phyloP scores from a whole-genome alignment of 1,140 invertebrate species.

The Micrasema longulum region DNA sequence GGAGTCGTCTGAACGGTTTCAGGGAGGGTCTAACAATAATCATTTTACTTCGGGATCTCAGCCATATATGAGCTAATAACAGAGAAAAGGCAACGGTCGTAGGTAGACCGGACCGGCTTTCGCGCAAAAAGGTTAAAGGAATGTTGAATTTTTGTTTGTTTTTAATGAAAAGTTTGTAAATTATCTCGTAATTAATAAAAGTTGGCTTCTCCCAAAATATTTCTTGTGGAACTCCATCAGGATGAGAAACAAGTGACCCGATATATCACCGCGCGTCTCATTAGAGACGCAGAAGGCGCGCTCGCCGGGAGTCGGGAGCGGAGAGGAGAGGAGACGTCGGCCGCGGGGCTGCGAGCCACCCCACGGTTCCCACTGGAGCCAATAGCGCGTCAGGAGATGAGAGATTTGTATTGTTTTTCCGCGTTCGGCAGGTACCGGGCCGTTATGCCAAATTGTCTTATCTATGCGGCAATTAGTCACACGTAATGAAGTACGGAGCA shows the following conservation, averaged over 20 bases:
- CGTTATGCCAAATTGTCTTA: constrained; percentile 33
- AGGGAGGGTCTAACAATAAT: constrained; percentile 47
- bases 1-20: constrained; percentile 44
- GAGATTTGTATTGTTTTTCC: constrained; percentile 47
- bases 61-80: constrained; percentile 27
- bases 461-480: constrained; percentile 51
- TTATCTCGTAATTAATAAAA: too few relatives aligned
- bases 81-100: constrained; percentile 29
- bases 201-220: too few relatives aligned
- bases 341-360: not conserved
- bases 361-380: not conserved
- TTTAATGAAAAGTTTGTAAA: too few relatives aligned
- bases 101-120: not conserved
- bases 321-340: not conserved
- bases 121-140: not conserved
- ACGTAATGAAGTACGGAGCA: constrained; percentile 45
- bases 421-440: constrained; percentile 7
- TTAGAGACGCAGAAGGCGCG: not conserved
- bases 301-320: not conserved
- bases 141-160: not conserved
- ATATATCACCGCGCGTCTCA: constrained; percentile 13
- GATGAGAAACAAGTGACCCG: not conserved
- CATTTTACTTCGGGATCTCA: constrained; percentile 32
- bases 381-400: constrained; percentile 38
- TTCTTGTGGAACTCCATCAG: too few relatives aligned